Conservation (phyloP, 2,888 invertebrate species). For the Pegoplata infirma region DNA sequence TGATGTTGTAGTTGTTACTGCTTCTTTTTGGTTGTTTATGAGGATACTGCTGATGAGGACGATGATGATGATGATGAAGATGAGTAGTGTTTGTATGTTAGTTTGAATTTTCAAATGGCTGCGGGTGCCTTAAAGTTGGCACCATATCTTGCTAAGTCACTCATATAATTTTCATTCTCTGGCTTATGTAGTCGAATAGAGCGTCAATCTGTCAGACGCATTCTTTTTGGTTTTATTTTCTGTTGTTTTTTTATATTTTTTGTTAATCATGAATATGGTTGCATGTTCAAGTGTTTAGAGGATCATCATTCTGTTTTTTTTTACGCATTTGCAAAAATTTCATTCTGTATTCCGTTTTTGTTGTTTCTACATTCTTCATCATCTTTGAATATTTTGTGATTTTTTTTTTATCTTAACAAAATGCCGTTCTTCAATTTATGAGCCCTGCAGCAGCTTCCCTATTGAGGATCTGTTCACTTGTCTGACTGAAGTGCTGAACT, state of each 20-base stretch:
- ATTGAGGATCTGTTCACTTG: conserved; percentile 60
- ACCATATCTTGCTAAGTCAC: conserved; percentile 65
- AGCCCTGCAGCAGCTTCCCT: conserved; percentile 63
- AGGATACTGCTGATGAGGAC: conserved; percentile 38
- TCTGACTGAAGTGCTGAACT: conserved; percentile 32
- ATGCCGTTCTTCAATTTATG: conserved; percentile 62
- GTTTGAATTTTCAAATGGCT: conserved; percentile 57
- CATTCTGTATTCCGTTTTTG: not conserved
- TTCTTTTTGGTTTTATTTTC: conserved; percentile 43
- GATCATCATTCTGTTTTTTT: conserved; percentile 45
- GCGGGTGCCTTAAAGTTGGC: conserved; percentile 64
- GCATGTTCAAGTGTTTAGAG: conserved; percentile 54
- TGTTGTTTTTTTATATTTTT: conserved; percentile 1
- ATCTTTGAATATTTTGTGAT: not conserved
- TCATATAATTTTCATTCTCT: conserved; percentile 36
- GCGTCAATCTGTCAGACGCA: conserved; percentile 62
- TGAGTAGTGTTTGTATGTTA: conserved; percentile 33
- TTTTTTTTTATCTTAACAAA: conserved; percentile 47
- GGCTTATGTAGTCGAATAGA: conserved; percentile 5
- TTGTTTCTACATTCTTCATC: conserved; percentile 1
- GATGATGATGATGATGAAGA: conserved; percentile 28
- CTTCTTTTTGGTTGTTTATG: conserved; percentile 33
- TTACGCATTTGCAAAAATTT: conserved; percentile 59
- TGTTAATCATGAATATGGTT: conserved; percentile 60
- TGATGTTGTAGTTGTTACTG: conserved; percentile 41